Conservation (phyloP, 2,113 vertebrate species). For the Ibidorhyncha struthersii region DNA sequence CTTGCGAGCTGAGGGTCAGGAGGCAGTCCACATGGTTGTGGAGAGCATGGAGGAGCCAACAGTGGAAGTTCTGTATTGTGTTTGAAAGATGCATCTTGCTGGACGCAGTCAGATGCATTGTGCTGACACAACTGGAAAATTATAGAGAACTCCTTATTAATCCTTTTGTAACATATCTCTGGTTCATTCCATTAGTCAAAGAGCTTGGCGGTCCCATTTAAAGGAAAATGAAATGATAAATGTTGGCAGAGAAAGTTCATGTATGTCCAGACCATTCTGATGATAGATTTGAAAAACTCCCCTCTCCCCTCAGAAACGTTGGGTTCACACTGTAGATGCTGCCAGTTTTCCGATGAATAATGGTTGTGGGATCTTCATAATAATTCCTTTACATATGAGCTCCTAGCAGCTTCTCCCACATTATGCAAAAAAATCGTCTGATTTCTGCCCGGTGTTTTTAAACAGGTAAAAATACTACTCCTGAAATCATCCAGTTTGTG, state of each 20-base stretch:
- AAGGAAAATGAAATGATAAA: background rate
- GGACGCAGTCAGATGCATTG: background rate
- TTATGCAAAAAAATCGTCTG: background rate
- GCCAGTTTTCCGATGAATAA: background rate
- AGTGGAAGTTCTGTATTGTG: background rate
- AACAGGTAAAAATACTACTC: background rate
- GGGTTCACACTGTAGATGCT: background rate
- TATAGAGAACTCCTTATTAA: background rate
- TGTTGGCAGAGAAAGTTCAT: background rate
- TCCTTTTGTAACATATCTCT: background rate
- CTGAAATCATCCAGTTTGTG: background rate
- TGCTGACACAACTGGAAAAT: constrained; percentile 27
- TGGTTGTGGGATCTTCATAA: background rate
- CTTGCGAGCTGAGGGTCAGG: background rate
- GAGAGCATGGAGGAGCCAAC: accelerated
- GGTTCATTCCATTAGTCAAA: background rate
- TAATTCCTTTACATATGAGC: background rate
- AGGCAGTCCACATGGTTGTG: background rate
- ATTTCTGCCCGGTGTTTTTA: background rate
- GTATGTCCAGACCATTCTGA: background rate
- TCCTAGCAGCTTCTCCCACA: background rate
- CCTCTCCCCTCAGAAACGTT: background rate
- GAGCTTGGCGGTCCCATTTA: background rate
- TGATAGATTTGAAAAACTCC: constrained; percentile 10
- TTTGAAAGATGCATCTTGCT: background rate